Base-by-base conservation (phyloP, 92 coral and sea anemone genomes). In the Zoanthus sociatus region DNA sequence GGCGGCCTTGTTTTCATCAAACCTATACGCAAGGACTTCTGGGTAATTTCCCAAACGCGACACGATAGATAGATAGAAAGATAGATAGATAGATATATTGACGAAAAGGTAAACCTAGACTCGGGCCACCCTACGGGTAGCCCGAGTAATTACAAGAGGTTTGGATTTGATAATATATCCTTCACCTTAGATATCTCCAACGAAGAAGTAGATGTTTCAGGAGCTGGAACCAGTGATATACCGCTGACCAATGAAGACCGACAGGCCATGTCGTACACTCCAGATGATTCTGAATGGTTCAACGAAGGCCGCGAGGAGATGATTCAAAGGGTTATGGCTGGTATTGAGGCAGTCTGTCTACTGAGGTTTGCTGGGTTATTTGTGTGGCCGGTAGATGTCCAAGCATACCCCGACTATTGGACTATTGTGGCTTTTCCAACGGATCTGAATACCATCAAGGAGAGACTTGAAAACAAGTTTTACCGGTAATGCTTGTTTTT, bases 361-460 rank as follows among this genome's bases (percentile, higher is more conserved):
- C 93, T 97, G 33, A 93, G 93, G 84, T 92, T 97, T 73, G 98
- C 98, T 4, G 99, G 97, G 21, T 96, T 98, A 13, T 97, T 97
- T 81, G 98, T 96, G 18, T 95, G 94, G 84, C 96, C 99, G 0
- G 99, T 97, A 33, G 99, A 97, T 84, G 99, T 97, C 17, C 98
- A 95, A 45, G 76, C 98, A 3, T 97, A 97, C 50, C 98, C 99
- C 7, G 99, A 97, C 74, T 97, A 97, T 78, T 97, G 99, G 99
- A 95, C 95, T 58, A 93, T 95, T 9, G 99, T 97, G 15, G 97
- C 97, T 55, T 95, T 88, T 82, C 99, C 99, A 1, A 92, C 92
- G 7, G 99, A 97, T 76, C 92, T 97, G 21, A 90, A 81, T 76
- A 92, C 95, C 20, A 75, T 97, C 6, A 90, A 89, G 31, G 98